These are phyloP conservation scores for Smutsia temminckii DNA, from an alignment of 2,797 vertebrate genomes.

Conservation along the genomic window DNA sequence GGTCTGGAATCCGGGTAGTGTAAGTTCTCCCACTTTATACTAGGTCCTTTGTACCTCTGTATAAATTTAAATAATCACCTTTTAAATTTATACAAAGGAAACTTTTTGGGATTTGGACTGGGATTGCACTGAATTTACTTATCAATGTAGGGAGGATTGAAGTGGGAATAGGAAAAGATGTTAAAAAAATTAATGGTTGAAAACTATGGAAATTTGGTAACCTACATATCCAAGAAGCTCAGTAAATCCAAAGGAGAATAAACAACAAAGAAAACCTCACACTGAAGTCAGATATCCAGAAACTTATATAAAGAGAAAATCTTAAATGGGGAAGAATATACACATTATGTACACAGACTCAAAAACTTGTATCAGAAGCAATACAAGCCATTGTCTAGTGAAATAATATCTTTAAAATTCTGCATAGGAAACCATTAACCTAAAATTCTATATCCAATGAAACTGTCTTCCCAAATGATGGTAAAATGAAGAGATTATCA, in stretches of 20 bases:
- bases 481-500: neutral
- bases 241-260: neutral
- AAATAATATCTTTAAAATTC: neutral
- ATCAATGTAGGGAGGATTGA: neutral
- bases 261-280: neutral
- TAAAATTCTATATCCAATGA: neutral
- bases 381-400: neutral
- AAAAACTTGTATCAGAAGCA: neutral
- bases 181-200: neutral
- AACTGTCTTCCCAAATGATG: neutral
- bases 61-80: neutral
- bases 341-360: neutral
- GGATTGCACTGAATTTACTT: neutral
- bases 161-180: neutral
- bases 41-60: neutral
- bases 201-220: neutral
- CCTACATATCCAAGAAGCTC: neutral
- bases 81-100: neutral
- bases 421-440: neutral
- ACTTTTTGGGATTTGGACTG: neutral
- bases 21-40: neutral
- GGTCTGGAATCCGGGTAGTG: neutral
- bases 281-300: neutral
- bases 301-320: neutral
- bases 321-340: neutral